Evolutionary conservation across 2,113 vertebrate genomes (phyloP).

Genomic region (Pampusana beccarii): DNA sequence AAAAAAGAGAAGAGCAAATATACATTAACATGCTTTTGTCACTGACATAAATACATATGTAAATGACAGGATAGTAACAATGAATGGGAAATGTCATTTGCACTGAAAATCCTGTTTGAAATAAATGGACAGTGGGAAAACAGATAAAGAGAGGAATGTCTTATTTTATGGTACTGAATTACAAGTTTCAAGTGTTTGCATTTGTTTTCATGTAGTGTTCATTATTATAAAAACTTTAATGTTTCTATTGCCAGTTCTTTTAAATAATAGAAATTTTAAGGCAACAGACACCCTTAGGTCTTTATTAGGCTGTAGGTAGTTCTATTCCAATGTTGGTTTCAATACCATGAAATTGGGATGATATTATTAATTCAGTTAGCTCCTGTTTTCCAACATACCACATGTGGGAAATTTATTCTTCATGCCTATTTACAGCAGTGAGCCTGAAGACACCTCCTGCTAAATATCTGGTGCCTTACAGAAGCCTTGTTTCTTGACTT

Average conservation of each 20-base stretch:
- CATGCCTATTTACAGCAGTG: background rate
- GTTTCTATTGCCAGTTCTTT: background rate
- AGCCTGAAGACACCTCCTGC: background rate
- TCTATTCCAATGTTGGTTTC: background rate
- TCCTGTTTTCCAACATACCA: background rate
- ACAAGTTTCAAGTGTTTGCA: background rate
- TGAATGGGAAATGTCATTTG: background rate
- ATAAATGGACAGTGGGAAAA: background rate
- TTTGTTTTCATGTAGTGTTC: background rate
- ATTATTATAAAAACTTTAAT: background rate
- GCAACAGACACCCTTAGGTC: background rate
- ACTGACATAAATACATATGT: background rate
- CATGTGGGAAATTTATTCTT: background rate
- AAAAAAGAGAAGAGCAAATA: background rate
- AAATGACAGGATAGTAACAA: background rate
- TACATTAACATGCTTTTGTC: background rate
- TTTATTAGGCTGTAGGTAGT: background rate
- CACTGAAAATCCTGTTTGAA: background rate
- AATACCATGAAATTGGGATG: background rate
- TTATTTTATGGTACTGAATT: background rate
- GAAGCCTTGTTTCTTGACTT: background rate
- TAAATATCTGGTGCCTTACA: background rate
- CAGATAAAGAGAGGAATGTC: background rate
- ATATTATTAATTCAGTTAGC: background rate
- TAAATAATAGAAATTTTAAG: background rate